phyloP scores from a whole-genome alignment of 2,113 vertebrate species.

The Gopherus evgoodei region DNA sequence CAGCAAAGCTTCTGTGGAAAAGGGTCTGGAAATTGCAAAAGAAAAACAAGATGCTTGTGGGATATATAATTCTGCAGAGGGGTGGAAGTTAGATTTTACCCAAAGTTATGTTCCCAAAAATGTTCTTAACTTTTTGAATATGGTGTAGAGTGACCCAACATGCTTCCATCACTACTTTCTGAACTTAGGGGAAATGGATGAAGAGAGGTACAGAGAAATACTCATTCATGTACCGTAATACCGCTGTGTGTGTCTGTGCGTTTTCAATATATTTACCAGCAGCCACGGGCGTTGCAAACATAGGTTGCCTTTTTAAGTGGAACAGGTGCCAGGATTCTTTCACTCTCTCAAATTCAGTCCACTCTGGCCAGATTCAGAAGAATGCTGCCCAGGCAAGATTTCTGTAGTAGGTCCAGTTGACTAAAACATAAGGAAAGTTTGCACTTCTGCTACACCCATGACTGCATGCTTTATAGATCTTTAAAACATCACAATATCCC shows the following conservation, averaged over 20 bases:
- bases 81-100: conserved; percentile 9
- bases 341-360: background rate
- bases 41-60: background rate
- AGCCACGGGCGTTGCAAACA: rapidly evolving
- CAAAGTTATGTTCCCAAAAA: conserved; percentile 61
- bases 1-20: conserved; percentile 41
- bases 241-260: background rate
- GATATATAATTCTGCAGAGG: conserved; percentile 48
- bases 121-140: background rate
- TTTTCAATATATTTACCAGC: background rate
- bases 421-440: background rate
- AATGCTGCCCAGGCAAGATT: background rate
- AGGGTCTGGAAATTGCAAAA: background rate
- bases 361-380: background rate
- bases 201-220: background rate
- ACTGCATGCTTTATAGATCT: rapidly evolving
- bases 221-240: background rate
- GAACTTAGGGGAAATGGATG: background rate
- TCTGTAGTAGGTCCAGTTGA: background rate
- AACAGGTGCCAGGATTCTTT: background rate
- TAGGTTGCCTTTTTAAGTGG: background rate
- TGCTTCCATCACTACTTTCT: background rate
- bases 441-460: rapidly evolving
- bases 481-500: background rate
- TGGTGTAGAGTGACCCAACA: background rate